Percentiles rank a stretch among this genome's conserved stretches.
These are phyloP conservation scores for Dioctria rufipes DNA, from an alignment of 2,888 invertebrate genomes.

Conservation along the genomic window DNA sequence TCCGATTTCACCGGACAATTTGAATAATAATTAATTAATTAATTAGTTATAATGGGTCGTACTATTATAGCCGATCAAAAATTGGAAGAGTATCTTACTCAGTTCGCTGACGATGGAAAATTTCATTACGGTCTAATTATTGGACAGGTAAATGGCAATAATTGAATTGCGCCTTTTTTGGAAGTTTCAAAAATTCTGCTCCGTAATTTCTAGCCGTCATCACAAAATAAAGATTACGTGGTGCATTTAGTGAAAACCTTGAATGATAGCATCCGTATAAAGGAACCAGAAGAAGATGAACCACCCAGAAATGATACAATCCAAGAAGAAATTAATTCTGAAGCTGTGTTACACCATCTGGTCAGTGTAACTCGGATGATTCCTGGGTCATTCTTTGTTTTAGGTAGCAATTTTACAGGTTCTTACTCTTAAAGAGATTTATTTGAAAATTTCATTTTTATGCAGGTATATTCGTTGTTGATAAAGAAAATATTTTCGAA, in stretches of 20 bases:
- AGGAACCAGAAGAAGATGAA: neutral
- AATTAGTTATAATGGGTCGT: constrained; percentile 69
- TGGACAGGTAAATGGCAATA: constrained; percentile 77
- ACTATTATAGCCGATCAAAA: constrained; percentile 80
- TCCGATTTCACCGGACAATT: neutral
- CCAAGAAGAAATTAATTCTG: neutral
- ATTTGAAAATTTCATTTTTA: constrained; percentile 12
- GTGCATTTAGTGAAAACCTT: constrained; percentile 87
- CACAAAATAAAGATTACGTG: constrained; percentile 80
- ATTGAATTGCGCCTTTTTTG: neutral
- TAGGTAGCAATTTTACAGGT: constrained; percentile 73
- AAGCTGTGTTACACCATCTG: constrained; percentile 82
- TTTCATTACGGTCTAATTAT: constrained; percentile 83
- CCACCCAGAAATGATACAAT: constrained; percentile 2
- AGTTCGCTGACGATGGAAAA: constrained; percentile 76
- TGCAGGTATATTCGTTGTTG: constrained; percentile 80
- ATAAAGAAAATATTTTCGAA: constrained; percentile 76
- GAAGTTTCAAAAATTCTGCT: neutral
- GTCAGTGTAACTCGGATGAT: constrained; percentile 91
- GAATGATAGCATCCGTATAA: constrained; percentile 67
- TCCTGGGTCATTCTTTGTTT: constrained; percentile 89
- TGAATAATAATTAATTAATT: constrained; percentile 35
- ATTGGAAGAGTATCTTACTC: constrained; percentile 79
- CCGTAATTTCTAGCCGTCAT: constrained; percentile 68
- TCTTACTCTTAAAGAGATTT: neutral